These are phyloP conservation scores for Luffia ferchaultella DNA, from an alignment of 2,888 invertebrate species.

Conservation along the genomic window DNA sequence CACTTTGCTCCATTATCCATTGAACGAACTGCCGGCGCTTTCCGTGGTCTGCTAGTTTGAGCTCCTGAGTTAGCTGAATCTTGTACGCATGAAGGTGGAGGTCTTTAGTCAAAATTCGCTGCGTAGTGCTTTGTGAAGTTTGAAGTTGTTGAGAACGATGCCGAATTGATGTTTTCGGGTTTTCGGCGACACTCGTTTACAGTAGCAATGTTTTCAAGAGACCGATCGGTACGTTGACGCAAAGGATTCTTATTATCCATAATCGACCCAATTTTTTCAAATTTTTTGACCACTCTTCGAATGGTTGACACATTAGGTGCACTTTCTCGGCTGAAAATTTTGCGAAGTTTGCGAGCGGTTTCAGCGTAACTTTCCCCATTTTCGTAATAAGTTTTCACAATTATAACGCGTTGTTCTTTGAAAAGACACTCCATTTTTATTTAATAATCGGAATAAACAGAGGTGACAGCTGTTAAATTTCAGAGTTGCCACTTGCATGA, in stretches of 20 bases:
- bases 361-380: constrained; percentile 9
- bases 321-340: constrained; percentile 11
- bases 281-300: constrained; percentile 7
- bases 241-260: neutral
- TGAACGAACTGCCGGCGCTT: neutral
- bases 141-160: constrained; percentile 1
- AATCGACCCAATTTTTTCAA: constrained; percentile 7
- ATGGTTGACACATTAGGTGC: constrained; percentile 10
- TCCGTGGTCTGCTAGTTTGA: too few species aligned
- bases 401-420: neutral
- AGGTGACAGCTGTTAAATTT: neutral
- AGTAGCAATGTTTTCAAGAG: neutral
- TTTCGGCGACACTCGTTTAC: constrained; percentile 1
- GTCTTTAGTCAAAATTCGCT: too few species aligned
- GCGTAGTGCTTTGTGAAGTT: too few species aligned
- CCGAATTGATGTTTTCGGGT: constrained; percentile 3
- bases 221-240: neutral
- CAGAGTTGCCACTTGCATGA: neutral
- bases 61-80: too few species aligned
- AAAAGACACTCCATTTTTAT: neutral
- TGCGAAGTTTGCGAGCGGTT: constrained; percentile 8
- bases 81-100: constrained; percentile 1
- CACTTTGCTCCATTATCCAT: neutral
- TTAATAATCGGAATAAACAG: neutral
- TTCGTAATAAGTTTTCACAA: neutral